Conservation (phyloP, 1,140 invertebrate species). For the Planococcus citri region DNA sequence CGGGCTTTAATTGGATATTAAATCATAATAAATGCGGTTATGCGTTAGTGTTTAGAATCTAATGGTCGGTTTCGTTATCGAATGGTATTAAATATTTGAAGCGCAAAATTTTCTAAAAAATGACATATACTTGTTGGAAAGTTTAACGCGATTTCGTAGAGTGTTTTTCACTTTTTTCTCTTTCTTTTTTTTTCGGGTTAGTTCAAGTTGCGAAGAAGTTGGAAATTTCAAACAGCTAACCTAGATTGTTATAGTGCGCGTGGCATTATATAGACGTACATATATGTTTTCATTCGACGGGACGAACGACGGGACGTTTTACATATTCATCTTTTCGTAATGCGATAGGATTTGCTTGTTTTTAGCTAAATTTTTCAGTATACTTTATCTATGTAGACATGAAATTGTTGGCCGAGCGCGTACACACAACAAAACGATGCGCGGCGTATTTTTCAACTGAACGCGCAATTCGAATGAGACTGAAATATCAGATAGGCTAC, state of each 20-base stretch:
- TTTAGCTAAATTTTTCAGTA: no score
- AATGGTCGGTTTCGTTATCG: not conserved
- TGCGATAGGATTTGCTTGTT: no score
- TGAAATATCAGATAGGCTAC: no score
- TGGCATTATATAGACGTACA: not conserved
- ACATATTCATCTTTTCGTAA: no score
- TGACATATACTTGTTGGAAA: not conserved
- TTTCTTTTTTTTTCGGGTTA: not conserved
- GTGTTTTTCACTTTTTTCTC: not conserved
- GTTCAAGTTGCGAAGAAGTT: not conserved
- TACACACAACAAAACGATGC: no score
- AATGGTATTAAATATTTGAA: not conserved
- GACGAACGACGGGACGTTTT: no score
- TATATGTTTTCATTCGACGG: no score
- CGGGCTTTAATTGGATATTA: conserved; percentile 3
- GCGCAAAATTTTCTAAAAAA: not conserved
- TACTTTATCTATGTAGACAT: no score
- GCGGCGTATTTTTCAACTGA: no score
- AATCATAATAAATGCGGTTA: conserved; percentile 6
- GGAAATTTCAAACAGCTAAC: not conserved
- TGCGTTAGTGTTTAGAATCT: not conserved
- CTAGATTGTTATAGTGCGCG: not conserved
- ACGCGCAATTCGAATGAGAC: no score
- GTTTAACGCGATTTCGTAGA: not conserved
- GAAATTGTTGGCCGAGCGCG: no score